phyloP scores from a whole-genome alignment of 2,797 vertebrate genomes.

The Parambassis ranga region DNA sequence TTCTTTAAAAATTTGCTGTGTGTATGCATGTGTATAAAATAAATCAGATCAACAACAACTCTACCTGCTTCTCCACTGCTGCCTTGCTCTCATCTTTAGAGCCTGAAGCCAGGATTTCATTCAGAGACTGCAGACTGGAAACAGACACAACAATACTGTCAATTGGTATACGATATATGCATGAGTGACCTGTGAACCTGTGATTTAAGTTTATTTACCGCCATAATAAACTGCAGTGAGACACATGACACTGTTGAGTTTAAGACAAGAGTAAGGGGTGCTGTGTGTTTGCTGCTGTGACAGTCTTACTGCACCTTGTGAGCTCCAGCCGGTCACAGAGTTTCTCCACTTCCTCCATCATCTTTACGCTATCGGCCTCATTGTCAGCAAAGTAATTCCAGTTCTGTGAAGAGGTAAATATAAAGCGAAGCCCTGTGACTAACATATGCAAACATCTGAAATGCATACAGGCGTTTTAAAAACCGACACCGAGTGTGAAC shows the following conservation, averaged over 20 bases:
- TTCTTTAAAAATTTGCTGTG: neutral
- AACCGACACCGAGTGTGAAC: conserved; percentile 58
- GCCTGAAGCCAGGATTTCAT: conserved; percentile 88
- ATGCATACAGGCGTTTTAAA: no score
- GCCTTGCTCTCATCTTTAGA: conserved; percentile 90
- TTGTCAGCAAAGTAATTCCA: conserved; percentile 96
- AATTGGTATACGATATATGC: no score
- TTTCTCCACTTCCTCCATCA: conserved; percentile 99
- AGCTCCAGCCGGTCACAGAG: conserved; percentile 96
- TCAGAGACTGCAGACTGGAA: conserved; percentile 93
- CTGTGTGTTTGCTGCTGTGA: no score
- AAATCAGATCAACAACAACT: neutral
- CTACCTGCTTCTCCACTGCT: conserved; percentile 93
- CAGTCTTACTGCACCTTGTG: conserved; percentile 79
- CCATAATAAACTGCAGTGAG: no score
- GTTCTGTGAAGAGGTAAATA: conserved; percentile 77
- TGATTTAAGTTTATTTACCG: no score
- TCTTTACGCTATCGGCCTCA: conserved; percentile 92
- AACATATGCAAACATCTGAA: no score
- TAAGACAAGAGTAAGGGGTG: no score
- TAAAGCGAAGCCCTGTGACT: fast-evolving
- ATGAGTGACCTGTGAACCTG: no score
- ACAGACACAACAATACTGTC: neutral
- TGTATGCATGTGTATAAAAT: neutral
- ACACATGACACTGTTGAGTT: no score